phyloP scores from a whole-genome alignment of 2,888 invertebrate genomes.

The Callinectes sapidus region DNA sequence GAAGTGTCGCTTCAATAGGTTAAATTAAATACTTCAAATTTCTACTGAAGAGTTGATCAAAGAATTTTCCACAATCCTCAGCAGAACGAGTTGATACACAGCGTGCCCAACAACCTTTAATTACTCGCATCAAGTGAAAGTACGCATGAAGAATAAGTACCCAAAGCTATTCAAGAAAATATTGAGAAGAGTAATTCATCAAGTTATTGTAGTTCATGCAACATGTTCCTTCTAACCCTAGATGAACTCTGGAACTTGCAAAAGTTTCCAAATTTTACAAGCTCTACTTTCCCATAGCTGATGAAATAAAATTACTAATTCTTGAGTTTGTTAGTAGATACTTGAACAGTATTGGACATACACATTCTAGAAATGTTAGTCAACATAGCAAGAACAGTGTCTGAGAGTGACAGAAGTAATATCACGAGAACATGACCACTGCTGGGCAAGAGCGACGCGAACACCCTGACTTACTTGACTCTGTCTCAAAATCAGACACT shows the following conservation, averaged over 20 bases:
- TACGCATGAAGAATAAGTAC: background rate
- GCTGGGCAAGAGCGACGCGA: constrained; percentile 64
- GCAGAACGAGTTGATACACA: background rate
- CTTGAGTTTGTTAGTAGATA: constrained; percentile 55
- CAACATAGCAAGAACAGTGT: constrained; percentile 64
- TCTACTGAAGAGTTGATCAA: background rate
- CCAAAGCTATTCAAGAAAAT: background rate
- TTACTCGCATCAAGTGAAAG: background rate
- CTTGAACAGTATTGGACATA: constrained; percentile 25
- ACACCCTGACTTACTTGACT: constrained; percentile 71
- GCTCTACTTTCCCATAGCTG: constrained; percentile 9
- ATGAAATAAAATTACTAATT: constrained; percentile 24
- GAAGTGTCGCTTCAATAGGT: background rate
- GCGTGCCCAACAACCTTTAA: background rate
- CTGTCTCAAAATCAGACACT: constrained; percentile 64
- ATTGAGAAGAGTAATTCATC: background rate
- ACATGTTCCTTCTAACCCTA: constrained; percentile 30
- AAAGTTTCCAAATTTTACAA: background rate
- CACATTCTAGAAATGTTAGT: constrained; percentile 46
- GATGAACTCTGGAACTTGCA: constrained; percentile 29
- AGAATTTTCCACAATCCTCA: background rate
- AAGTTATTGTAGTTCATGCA: background rate
- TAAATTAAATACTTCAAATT: background rate
- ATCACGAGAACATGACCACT: constrained; percentile 60
- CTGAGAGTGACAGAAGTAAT: constrained; percentile 54